phyloP scores from a whole-genome alignment of 2,113 vertebrate species.

The Chauna torquata region DNA sequence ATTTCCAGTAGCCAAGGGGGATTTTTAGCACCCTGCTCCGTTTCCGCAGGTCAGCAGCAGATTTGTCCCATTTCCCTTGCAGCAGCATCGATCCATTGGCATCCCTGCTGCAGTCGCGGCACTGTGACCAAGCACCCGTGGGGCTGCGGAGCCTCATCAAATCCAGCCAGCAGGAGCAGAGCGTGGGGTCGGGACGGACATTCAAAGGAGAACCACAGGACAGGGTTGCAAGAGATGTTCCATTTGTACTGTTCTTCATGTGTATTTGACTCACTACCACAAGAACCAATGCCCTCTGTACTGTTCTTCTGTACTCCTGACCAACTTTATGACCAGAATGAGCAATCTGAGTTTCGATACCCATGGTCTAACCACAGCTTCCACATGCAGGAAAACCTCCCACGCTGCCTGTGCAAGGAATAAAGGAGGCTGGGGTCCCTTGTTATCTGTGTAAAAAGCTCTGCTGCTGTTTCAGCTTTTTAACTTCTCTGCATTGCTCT shows the following conservation, averaged over 20 bases:
- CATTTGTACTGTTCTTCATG: not conserved
- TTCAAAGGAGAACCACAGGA: fast-evolving
- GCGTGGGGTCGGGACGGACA: fast-evolving
- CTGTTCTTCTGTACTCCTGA: not conserved
- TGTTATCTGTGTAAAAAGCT: not conserved
- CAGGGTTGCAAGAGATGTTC: fast-evolving
- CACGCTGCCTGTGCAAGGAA: not conserved
- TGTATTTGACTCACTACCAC: fast-evolving
- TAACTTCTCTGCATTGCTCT: not conserved
- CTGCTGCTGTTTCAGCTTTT: not conserved
- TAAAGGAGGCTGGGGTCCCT: not conserved
- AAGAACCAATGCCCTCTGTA: not conserved
- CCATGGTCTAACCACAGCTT: not conserved
- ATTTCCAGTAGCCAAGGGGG: conserved; percentile 46
- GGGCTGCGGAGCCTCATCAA: not conserved
- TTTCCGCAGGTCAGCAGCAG: fast-evolving
- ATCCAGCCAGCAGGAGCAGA: not conserved
- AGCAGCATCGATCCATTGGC: not conserved
- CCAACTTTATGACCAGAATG: not conserved
- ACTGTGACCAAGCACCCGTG: fast-evolving
- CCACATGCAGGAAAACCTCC: not conserved
- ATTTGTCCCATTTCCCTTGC: not conserved
- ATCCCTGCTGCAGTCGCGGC: fast-evolving
- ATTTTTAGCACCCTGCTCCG: not conserved
- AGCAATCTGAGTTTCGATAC: not conserved